Evolutionary conservation across 2,888 invertebrate genomes (phyloP).

Genomic region (Drosophila testacea): DNA sequence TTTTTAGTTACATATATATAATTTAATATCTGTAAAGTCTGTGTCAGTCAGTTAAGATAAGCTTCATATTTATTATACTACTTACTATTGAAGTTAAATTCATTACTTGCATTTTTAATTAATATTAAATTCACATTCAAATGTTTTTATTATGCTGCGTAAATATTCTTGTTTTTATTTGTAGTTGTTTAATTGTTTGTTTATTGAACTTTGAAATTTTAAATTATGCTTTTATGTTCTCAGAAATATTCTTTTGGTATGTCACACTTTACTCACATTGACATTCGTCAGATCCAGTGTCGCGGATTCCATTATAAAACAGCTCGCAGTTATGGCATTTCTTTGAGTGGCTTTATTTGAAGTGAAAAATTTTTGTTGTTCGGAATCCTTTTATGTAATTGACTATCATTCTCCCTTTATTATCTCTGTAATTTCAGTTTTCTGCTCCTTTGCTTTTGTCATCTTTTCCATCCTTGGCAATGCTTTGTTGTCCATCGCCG

Average conservation of each 20-base stretch:
- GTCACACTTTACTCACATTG: not conserved
- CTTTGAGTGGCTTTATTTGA: conserved; percentile 1
- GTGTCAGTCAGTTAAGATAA: no score
- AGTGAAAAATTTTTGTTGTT: not conserved
- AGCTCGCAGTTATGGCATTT: not conserved
- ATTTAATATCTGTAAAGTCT: no score
- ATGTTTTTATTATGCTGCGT: no score
- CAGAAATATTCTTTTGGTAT: not conserved
- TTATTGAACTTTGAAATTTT: conserved; percentile 1
- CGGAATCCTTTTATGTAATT: conserved; percentile 6
- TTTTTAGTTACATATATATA: no score
- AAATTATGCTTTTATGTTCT: not conserved
- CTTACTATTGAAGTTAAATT: no score
- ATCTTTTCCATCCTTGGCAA: not conserved
- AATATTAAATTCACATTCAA: no score
- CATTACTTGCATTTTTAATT: no score
- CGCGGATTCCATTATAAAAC: not conserved
- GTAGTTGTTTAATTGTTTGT: not conserved
- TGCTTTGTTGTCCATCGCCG: not conserved
- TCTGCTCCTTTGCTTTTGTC: not conserved
- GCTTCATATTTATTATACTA: no score
- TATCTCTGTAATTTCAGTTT: not conserved
- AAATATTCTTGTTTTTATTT: no score
- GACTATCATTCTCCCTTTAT: conserved; percentile 3
- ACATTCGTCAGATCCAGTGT: not conserved